Percentiles rank a stretch among this genome's conserved stretches.
These are phyloP conservation scores for Ivindomyrus marchei DNA, from an alignment of 2,113 vertebrate species.

Conservation along the genomic window DNA sequence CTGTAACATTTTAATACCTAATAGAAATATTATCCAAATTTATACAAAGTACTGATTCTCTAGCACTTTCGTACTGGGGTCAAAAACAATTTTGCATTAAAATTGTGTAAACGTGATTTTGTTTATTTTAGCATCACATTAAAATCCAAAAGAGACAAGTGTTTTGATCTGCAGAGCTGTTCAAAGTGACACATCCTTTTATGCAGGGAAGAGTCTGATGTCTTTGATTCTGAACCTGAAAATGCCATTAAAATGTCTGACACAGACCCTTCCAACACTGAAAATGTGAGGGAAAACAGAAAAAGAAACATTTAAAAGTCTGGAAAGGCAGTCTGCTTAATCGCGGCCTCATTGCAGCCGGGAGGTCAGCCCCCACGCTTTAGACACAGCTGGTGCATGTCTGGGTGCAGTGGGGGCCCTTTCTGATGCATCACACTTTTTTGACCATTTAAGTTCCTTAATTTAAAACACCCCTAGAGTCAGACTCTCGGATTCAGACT, in stretches of 20 bases:
- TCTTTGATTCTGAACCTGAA: not conserved
- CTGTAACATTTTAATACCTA: not conserved
- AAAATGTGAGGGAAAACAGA: not conserved
- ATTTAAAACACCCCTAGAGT: not conserved
- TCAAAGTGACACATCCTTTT: constrained; percentile 2
- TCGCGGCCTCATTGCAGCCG: not conserved
- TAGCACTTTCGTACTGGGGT: not conserved
- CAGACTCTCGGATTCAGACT: not conserved
- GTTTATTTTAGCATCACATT: not conserved
- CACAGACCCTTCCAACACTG: not conserved
- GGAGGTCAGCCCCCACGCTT: not conserved
- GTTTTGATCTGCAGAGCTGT: not conserved
- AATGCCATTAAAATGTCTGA: not conserved
- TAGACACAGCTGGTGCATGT: not conserved
- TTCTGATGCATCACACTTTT: not conserved
- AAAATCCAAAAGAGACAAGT: not conserved
- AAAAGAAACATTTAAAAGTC: not conserved
- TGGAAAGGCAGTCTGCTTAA: not conserved
- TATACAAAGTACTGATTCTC: not conserved
- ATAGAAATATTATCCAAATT: not conserved
- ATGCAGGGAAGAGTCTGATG: not conserved
- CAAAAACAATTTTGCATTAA: not conserved
- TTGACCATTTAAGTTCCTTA: not conserved
- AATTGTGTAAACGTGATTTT: not conserved
- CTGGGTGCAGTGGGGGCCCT: not conserved